Conservation (phyloP, 2,888 invertebrate genomes). For the Erynnis tages region DNA sequence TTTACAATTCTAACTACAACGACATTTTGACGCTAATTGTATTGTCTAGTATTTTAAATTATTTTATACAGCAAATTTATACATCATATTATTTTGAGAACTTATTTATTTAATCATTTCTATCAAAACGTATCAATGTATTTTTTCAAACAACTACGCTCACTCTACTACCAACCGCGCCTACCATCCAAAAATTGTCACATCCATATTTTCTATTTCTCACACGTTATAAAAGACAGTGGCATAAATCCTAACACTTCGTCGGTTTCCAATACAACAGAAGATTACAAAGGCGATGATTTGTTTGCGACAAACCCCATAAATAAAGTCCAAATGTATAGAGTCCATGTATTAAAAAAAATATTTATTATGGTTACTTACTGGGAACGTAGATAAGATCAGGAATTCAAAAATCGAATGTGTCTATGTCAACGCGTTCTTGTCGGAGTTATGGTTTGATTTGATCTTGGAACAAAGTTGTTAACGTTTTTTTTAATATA, state of each 20-base stretch:
- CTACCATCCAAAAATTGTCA: not conserved
- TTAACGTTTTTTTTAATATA: slow-evolving; percentile 6
- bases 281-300: slow-evolving; percentile 62
- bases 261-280: slow-evolving; percentile 52
- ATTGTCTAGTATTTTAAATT: no score
- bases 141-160: no score
- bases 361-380: slow-evolving; percentile 60
- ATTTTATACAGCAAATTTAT: no score
- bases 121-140: no score
- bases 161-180: no score
- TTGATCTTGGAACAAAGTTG: slow-evolving; percentile 6
- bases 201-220: slow-evolving; percentile 9
- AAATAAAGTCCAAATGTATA: slow-evolving; percentile 49
- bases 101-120: no score
- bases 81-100: no score
- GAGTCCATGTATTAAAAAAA: slow-evolving; percentile 51
- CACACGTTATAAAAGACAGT: slow-evolving; percentile 27
- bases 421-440: slow-evolving; percentile 19
- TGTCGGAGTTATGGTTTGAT: slow-evolving; percentile 11
- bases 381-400: slow-evolving; percentile 37
- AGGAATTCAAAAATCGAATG: slow-evolving; percentile 20
- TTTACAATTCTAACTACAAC: no score
- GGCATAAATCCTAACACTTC: slow-evolving; percentile 67
- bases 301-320: slow-evolving; percentile 62
- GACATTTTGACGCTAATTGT: no score